phyloP scores from a whole-genome alignment of 2,888 invertebrate genomes.

The Chymomyza caudatula region DNA sequence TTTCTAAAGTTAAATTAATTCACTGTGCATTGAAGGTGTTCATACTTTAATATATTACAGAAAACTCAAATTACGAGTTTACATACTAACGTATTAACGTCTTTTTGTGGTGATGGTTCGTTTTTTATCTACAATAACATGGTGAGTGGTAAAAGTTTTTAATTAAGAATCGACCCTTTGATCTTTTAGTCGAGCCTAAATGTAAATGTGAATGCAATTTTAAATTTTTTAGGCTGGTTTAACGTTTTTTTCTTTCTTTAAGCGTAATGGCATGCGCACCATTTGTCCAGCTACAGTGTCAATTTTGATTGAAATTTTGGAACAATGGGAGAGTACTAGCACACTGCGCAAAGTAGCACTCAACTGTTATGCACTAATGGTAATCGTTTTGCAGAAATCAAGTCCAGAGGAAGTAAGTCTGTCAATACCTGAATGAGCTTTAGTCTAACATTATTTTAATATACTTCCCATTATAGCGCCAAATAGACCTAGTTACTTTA shows the following conservation, averaged over 20 bases:
- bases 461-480: constrained; percentile 77
- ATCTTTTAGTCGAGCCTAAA: too few species aligned
- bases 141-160: constrained; percentile 73
- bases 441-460: constrained; percentile 21
- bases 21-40: not conserved
- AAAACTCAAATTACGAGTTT: constrained; percentile 74
- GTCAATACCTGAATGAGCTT: not conserved
- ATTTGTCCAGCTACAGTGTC: constrained; percentile 82
- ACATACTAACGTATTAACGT: constrained; percentile 73
- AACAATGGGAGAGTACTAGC: constrained; percentile 76
- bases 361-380: constrained; percentile 80
- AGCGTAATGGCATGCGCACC: constrained; percentile 81
- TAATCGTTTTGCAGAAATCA: constrained; percentile 80
- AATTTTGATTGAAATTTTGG: constrained; percentile 80
- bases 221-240: not conserved
- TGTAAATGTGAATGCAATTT: not conserved
- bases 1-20: not conserved
- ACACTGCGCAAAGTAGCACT: constrained; percentile 78
- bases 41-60: constrained; percentile 62
- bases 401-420: constrained; percentile 80
- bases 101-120: constrained; percentile 77
- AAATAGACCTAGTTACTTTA: constrained; percentile 80
- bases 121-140: constrained; percentile 77
- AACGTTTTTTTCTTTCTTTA: not conserved
- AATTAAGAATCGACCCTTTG: too few species aligned